A percentile compares a stretch with the other conserved stretches of the same genome.
Conservation (phyloP, 2,888 invertebrate genomes). For the Dynastes tityus region DNA sequence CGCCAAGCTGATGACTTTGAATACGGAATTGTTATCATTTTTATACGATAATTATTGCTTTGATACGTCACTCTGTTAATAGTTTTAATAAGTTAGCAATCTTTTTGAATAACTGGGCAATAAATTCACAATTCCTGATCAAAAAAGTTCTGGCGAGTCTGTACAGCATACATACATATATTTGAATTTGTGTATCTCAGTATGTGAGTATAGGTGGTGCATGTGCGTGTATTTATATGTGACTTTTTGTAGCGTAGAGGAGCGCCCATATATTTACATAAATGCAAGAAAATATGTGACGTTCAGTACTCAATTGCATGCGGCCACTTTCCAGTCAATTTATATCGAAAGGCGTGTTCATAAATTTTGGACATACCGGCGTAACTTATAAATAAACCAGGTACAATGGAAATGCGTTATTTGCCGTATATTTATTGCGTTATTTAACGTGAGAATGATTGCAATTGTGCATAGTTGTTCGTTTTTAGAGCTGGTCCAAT, state of each 20-base stretch:
- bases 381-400: conserved; percentile 34
- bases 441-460: conserved; percentile 40
- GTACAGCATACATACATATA: conserved; percentile 12
- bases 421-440: conserved; percentile 40
- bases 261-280: conserved; percentile 46
- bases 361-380: conserved; percentile 49
- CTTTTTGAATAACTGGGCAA: neutral
- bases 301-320: conserved; percentile 45
- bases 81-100: neutral
- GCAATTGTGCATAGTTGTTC: conserved; percentile 25
- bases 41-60: neutral
- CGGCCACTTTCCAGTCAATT: conserved; percentile 45
- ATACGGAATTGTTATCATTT: neutral
- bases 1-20: neutral
- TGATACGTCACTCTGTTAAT: neutral
- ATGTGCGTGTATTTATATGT: conserved; percentile 3
- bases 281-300: conserved; percentile 45
- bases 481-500: conserved; percentile 18
- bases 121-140: neutral
- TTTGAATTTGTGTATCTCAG: neutral
- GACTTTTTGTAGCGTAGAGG: conserved; percentile 11
- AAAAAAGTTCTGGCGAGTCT: conserved; percentile 14
- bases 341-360: conserved; percentile 48
- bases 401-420: conserved; percentile 39
- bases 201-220: conserved; percentile 1